phyloP scores from a whole-genome alignment of 2,888 invertebrate species.

The Tenthredo scrophulariae region DNA sequence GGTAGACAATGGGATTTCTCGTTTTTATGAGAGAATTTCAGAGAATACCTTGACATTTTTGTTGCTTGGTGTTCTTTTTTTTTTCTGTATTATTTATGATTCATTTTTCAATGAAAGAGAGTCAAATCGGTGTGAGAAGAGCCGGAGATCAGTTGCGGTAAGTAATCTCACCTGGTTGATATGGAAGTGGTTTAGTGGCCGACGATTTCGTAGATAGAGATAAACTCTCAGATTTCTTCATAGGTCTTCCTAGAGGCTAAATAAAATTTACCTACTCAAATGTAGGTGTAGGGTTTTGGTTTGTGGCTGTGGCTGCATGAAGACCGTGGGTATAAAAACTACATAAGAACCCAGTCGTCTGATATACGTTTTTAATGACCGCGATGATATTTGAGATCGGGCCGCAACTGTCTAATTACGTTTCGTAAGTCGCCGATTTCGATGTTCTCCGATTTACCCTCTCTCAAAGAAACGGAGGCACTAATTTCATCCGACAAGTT shows the following conservation, averaged over 20 bases:
- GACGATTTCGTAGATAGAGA: slow-evolving; percentile 24
- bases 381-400: slow-evolving; percentile 39
- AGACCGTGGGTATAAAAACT: slow-evolving; percentile 26
- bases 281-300: background rate
- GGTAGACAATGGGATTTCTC: background rate
- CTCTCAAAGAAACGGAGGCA: background rate
- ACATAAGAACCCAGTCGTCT: slow-evolving; percentile 1
- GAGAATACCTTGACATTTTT: background rate
- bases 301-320: background rate
- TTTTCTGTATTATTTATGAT: background rate
- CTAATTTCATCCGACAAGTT: slow-evolving; percentile 46
- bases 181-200: slow-evolving; percentile 48
- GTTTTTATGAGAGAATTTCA: background rate
- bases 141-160: slow-evolving; percentile 30
- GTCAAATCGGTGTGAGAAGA: background rate
- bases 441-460: slow-evolving; percentile 23
- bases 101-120: background rate
- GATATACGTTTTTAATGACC: slow-evolving; percentile 48
- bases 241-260: slow-evolving; percentile 21
- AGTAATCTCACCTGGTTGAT: slow-evolving; percentile 23
- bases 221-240: slow-evolving; percentile 27
- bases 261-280: slow-evolving; percentile 13
- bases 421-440: slow-evolving; percentile 39
- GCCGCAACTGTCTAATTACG: slow-evolving; percentile 46
- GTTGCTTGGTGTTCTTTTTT: background rate